Evolutionary conservation across 1,140 invertebrate genomes (phyloP).

Genomic region (Camponotus pennsylvanicus): DNA sequence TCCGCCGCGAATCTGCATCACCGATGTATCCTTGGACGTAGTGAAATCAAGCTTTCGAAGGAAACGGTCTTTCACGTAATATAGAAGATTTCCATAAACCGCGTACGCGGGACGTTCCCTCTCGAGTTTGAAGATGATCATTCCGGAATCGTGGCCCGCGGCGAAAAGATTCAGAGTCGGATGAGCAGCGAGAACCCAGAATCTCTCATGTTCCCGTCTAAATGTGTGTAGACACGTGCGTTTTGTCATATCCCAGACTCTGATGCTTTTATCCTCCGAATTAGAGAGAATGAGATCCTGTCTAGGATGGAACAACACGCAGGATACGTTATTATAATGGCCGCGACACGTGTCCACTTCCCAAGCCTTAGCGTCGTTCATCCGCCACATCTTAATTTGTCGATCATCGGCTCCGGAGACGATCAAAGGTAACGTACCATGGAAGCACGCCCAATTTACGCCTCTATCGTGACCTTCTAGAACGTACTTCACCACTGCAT

Average conservation of each 20-base stretch:
- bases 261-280: conserved; percentile 98
- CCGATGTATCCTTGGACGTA: conserved; percentile 95
- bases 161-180: conserved; percentile 95
- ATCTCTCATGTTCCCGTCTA: conserved; percentile 97
- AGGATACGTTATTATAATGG: conserved; percentile 99
- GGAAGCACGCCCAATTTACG: conserved; percentile 99
- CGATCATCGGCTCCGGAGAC: conserved; percentile 99
- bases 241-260: conserved; percentile 99
- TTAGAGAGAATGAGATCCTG: conserved; percentile 99
- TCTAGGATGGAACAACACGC: conserved; percentile 98
- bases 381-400: conserved; percentile 99
- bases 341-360: conserved; percentile 99
- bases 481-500: conserved; percentile 99
- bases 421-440: conserved; percentile 97
- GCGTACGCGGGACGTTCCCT: conserved; percentile 98
- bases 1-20: conserved; percentile 96
- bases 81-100: conserved; percentile 96
- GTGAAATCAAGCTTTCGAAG: conserved; percentile 97
- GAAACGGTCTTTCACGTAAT: conserved; percentile 98
- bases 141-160: conserved; percentile 98
- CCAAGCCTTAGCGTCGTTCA: conserved; percentile 99
- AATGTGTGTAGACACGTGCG: conserved; percentile 98
- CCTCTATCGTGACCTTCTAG: conserved; percentile 98
- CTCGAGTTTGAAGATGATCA: conserved; percentile 95
- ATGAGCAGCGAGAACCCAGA: conserved; percentile 98